Evolutionary conservation across 2,797 vertebrate genomes (phyloP), one percentile per base, ranked within the genome.

Genomic region (Gila robusta): DNA sequence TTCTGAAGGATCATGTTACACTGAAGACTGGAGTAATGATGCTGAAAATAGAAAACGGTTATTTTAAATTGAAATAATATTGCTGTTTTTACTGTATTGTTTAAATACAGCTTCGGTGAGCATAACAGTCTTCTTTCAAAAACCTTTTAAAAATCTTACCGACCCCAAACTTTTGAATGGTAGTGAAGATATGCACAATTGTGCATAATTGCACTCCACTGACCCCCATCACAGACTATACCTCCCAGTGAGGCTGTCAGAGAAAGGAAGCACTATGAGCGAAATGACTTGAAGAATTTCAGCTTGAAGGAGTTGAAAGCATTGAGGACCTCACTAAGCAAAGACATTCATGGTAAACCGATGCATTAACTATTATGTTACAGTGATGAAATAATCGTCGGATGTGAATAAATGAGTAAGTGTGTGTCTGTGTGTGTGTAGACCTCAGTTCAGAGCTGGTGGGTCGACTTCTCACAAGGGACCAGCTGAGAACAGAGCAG

Each of bases 371-470:
- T 77, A 5, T 81, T 23, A 49, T 44, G 59, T 47, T 26, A 47
- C 54, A 47, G 6, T 37, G 1, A n/a, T 32, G 8, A 62, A 11
- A 59, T 56, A 21, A 71, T 7, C 5, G 8, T 52, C 52, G 37
- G 32, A 41, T 67, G n/a, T 76, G 5, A 37, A 54, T 62, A 59
- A 80, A 44, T 64, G 2, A 56, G 8, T 41, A 39, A 26, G 49
- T 69, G 39, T 28, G 7, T 70, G 7, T 71, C 17, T 88, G 16
- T 59, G 41, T 85, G 11, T 4, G 5, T 54, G 0, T 66, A 96
- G 96, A 95, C 84, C 92, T 96, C 80, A 96, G 94, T 89, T 94
- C 95, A 5, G 95, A 96, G 79, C 91, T 96, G 80, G 96, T 96
- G 87, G 92, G 92, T n/a, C 92, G 91, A 26, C 95, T 96, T 4